A percentile compares a stretch with the other conserved stretches of the same genome.
Conservation (phyloP, 2,113 vertebrate genomes). For the Saguinus midas region DNA sequence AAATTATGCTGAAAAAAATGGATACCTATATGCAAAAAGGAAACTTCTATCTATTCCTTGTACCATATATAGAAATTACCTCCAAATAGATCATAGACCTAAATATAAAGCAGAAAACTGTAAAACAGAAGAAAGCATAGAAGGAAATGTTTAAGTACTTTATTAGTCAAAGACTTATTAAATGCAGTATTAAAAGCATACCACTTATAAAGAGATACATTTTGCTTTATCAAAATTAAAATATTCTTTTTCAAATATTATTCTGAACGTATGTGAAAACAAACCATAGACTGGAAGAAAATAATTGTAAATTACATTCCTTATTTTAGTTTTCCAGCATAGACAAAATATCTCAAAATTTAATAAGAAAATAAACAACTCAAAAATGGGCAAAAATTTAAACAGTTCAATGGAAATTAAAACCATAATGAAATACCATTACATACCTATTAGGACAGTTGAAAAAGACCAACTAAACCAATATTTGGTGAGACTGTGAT, state of each 20-base stretch:
- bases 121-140: not conserved
- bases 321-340: not conserved
- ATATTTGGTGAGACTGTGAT: not conserved
- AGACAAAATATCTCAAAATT: not conserved
- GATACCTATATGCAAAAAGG: not conserved
- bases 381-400: not conserved
- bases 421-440: not conserved
- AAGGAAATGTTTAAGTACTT: not conserved
- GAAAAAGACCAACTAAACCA: not conserved
- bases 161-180: not conserved
- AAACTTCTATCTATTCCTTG: not conserved
- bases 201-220: not conserved
- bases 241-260: not conserved
- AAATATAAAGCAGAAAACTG: not conserved
- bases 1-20: not conserved
- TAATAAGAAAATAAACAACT: not conserved
- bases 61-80: not conserved
- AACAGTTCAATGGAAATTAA: not conserved
- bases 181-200: not conserved
- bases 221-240: not conserved
- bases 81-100: not conserved
- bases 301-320: not conserved
- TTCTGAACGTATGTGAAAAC: not conserved
- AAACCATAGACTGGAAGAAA: not conserved
- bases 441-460: not conserved